These are phyloP conservation scores for Planiliza haematocheilus DNA, from an alignment of 2,113 vertebrate species.

Conservation along the genomic window DNA sequence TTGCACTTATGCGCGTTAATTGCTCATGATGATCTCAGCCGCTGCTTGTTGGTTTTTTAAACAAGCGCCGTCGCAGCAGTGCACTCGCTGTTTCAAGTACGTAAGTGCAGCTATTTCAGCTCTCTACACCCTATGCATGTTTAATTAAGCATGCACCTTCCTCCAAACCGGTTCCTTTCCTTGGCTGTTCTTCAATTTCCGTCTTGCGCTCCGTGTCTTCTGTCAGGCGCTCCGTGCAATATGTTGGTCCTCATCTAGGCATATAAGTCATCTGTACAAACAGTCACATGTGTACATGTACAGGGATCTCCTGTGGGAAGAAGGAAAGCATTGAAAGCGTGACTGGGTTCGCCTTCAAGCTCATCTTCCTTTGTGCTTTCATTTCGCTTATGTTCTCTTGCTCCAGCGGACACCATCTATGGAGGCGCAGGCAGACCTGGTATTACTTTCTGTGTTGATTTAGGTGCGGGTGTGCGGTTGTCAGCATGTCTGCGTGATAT, in stretches of 20 bases:
- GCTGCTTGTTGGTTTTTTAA: constrained; percentile 15
- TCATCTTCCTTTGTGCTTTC: constrained; percentile 42
- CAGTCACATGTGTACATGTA: neutral
- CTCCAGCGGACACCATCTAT: constrained; percentile 33
- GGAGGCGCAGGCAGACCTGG: constrained; percentile 24
- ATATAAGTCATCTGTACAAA: neutral
- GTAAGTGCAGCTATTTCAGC: constrained; percentile 66
- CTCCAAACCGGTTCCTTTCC: neutral
- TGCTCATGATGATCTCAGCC: constrained; percentile 26
- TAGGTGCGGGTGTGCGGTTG: neutral
- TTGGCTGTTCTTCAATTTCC: constrained; percentile 5
- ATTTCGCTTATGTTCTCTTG: constrained; percentile 34
- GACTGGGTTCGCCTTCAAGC: constrained; percentile 2
- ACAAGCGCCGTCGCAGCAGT: constrained; percentile 28
- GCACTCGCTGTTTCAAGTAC: constrained; percentile 55
- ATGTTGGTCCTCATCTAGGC: neutral
- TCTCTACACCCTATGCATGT: constrained; percentile 39
- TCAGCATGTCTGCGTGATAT: constrained; percentile 9
- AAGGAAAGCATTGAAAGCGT: neutral
- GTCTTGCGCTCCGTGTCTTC: neutral
- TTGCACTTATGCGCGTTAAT: constrained; percentile 40
- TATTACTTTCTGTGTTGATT: neutral
- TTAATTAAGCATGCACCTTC: constrained; percentile 29
- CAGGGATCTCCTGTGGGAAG: neutral
- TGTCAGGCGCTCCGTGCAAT: constrained; percentile 11